phyloP scores from a whole-genome alignment of 2,113 vertebrate genomes.

The Crotalus viridis region DNA sequence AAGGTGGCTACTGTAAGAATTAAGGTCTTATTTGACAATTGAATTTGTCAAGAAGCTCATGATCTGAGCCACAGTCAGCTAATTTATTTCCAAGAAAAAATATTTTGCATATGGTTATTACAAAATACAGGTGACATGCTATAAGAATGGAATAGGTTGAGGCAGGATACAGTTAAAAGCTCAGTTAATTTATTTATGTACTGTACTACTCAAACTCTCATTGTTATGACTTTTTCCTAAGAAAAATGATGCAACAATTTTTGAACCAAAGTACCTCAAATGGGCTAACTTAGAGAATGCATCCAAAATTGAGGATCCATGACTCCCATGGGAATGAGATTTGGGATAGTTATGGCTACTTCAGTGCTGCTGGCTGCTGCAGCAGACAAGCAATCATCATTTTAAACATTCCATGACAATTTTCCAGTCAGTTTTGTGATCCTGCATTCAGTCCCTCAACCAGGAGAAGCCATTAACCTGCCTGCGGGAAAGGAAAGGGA shows the following conservation, averaged over 20 bases:
- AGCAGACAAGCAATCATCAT: neutral
- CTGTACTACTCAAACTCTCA: neutral
- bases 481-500: neutral
- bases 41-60: neutral
- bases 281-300: neutral
- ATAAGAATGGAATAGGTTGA: neutral
- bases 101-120: neutral
- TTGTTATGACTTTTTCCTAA: neutral
- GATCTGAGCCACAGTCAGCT: too few relatives aligned
- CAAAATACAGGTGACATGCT: neutral
- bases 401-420: neutral
- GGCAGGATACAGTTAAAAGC: neutral
- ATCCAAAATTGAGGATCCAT: neutral
- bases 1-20: neutral
- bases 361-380: neutral
- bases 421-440: neutral
- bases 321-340: neutral
- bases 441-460: neutral
- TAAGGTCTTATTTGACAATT: neutral
- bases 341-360: neutral
- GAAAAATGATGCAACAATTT: neutral
- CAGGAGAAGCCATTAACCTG: neutral
- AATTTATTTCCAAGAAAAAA: neutral
- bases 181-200: neutral
- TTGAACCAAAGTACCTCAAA: neutral